A percentile compares a stretch with the other conserved stretches of the same genome.
Conservation (phyloP, 2,888 invertebrate genomes). For the Cantharis flavilabris region DNA sequence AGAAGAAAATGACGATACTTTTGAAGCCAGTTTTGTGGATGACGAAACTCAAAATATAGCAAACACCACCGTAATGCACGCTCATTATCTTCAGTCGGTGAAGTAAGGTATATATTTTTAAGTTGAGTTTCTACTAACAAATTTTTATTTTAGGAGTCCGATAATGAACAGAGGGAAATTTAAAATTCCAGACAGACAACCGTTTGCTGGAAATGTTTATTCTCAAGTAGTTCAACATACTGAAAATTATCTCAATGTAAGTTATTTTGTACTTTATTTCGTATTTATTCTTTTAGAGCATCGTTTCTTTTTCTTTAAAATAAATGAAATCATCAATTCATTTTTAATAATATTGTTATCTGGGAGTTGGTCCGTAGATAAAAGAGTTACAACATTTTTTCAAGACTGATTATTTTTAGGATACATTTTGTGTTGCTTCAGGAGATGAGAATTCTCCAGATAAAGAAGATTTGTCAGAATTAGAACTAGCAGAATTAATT, state of each 20-base stretch:
- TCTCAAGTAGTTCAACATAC: constrained; percentile 45
- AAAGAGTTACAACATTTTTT: too few species aligned
- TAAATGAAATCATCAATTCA: too few species aligned
- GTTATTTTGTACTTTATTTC: constrained; percentile 19
- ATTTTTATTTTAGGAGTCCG: constrained; percentile 60
- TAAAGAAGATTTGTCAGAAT: constrained; percentile 53
- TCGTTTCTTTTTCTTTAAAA: too few species aligned
- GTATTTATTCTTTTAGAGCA: too few species aligned
- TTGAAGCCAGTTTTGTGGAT: constrained; percentile 62
- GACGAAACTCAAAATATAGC: constrained; percentile 60
- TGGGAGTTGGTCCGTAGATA: too few species aligned
- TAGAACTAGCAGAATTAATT: constrained; percentile 67
- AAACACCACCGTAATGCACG: constrained; percentile 63
- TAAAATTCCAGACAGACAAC: constrained; percentile 63
- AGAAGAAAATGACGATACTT: constrained; percentile 56
- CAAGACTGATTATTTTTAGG: constrained; percentile 52
- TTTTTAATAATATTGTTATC: too few species aligned
- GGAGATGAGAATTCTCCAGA: constrained; percentile 55
- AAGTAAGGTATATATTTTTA: constrained; percentile 50
- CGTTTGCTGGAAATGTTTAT: constrained; percentile 42
- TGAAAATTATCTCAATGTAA: constrained; percentile 49
- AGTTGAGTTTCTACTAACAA: background rate
- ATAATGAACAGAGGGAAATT: constrained; percentile 58
- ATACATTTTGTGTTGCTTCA: constrained; percentile 68
- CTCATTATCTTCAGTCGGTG: constrained; percentile 68